A percentile compares a stretch with the other conserved stretches of the same genome.
phyloP scores from a whole-genome alignment of 2,113 vertebrate genomes.

The Myanophis thanlyinensis region DNA sequence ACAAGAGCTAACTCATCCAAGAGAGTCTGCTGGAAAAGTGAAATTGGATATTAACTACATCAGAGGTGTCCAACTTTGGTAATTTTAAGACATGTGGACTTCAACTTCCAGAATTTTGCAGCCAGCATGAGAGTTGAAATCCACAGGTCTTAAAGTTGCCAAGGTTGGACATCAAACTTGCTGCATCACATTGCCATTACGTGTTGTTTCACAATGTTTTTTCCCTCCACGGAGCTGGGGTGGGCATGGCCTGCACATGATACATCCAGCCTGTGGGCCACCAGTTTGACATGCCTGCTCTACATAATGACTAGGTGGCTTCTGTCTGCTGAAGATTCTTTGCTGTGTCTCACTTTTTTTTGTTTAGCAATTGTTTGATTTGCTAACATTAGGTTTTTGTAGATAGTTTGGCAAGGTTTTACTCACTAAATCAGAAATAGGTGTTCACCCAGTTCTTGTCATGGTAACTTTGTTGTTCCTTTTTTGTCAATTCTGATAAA shows the following conservation, averaged over 20 bases:
- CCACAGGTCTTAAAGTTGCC: background rate
- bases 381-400: background rate
- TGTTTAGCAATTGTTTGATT: background rate
- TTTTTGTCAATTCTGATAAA: background rate
- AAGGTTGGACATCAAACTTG: background rate
- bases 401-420: background rate
- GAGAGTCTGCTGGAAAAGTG: background rate
- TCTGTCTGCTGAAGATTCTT: background rate
- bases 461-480: background rate
- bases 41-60: background rate
- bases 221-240: no score
- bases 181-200: no score
- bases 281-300: no score
- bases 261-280: no score
- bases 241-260: no score
- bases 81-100: background rate
- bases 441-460: background rate
- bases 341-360: background rate
- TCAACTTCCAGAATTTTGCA: background rate
- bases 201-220: no score
- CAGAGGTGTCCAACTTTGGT: no score
- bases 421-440: background rate
- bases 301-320: background rate
- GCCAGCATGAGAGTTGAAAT: background rate
- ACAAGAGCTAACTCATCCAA: background rate